A percentile compares a stretch with the other conserved stretches of the same genome.
Evolutionary conservation across 2,888 invertebrate genomes (phyloP).

Genomic region (Sipunculus nudus): DNA sequence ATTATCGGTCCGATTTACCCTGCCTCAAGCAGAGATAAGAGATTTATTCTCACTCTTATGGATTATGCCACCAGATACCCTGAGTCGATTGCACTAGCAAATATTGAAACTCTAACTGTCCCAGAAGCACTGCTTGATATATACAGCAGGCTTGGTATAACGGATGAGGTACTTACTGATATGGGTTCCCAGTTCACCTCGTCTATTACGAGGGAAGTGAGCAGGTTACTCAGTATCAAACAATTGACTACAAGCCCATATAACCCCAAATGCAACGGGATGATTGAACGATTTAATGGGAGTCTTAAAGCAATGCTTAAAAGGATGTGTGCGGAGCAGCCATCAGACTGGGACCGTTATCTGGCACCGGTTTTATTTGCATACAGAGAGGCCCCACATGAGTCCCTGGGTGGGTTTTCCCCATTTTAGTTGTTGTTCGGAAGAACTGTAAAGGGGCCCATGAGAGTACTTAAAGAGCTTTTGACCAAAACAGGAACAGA

Average conservation of each 20-base stretch:
- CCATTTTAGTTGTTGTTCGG: constrained; percentile 41
- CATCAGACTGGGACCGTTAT: constrained; percentile 40
- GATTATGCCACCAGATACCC: constrained; percentile 33
- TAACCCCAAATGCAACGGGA: constrained; percentile 32
- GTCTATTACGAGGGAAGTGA: constrained; percentile 27
- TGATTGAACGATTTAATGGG: constrained; percentile 33
- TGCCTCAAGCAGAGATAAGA: no score
- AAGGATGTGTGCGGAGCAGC: constrained; percentile 15
- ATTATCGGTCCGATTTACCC: no score
- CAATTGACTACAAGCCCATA: constrained; percentile 27
- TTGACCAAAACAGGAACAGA: constrained; percentile 14
- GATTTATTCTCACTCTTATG: constrained; percentile 32
- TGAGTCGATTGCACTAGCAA: constrained; percentile 7
- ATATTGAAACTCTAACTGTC: constrained; percentile 20
- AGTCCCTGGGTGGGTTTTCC: constrained; percentile 27
- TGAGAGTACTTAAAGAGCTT: constrained; percentile 30
- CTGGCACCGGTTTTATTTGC: constrained; percentile 34
- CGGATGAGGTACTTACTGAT: constrained; percentile 35
- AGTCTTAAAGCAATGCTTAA: constrained; percentile 33
- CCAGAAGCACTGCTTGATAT: constrained; percentile 38
- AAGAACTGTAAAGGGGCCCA: constrained; percentile 36
- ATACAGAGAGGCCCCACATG: constrained; percentile 36
- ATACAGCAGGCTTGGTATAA: constrained; percentile 28
- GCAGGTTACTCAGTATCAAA: constrained; percentile 24
- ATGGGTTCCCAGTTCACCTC: constrained; percentile 40